Conservation (phyloP, 2,113 vertebrate species). For the Lepus europaeus region DNA sequence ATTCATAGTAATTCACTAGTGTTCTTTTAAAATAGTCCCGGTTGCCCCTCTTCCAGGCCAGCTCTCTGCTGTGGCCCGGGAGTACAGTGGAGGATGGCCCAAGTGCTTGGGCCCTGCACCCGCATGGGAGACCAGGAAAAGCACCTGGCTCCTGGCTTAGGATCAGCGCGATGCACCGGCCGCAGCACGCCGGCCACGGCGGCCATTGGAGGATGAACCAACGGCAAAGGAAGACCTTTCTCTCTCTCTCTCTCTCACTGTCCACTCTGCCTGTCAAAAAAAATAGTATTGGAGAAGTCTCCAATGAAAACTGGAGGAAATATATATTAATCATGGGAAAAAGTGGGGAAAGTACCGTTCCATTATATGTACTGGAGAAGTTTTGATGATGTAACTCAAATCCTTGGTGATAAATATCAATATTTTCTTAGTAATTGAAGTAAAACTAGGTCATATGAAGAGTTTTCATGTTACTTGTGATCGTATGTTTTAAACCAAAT, state of each 20-base stretch:
- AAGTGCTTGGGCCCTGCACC: no score
- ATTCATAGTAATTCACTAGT: neutral
- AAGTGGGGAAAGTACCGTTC: neutral
- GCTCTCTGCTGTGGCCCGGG: no score
- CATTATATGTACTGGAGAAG: conserved; percentile 12
- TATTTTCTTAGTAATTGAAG: conserved; percentile 64
- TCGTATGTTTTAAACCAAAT: conserved; percentile 69
- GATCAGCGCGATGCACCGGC: no score
- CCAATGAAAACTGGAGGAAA: conserved; percentile 55
- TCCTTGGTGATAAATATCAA: neutral
- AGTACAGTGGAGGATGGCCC: no score
- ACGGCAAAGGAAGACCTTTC: no score
- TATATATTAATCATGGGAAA: conserved; percentile 19
- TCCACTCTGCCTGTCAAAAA: no score
- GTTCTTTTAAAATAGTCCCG: conserved; percentile 6
- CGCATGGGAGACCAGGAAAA: no score
- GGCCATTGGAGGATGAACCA: no score
- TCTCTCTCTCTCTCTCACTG: no score
- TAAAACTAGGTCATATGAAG: conserved; percentile 40
- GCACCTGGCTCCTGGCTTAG: no score
- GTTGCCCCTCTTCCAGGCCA: no score
- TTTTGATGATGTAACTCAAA: conserved; percentile 52
- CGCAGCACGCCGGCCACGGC: no score
- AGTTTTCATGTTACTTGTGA: conserved; percentile 62
- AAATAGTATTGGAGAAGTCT: neutral